A percentile compares a stretch with the other conserved stretches of the same genome.
phyloP scores from a whole-genome alignment of 2,113 vertebrate genomes.

The Microcebus murinus region DNA sequence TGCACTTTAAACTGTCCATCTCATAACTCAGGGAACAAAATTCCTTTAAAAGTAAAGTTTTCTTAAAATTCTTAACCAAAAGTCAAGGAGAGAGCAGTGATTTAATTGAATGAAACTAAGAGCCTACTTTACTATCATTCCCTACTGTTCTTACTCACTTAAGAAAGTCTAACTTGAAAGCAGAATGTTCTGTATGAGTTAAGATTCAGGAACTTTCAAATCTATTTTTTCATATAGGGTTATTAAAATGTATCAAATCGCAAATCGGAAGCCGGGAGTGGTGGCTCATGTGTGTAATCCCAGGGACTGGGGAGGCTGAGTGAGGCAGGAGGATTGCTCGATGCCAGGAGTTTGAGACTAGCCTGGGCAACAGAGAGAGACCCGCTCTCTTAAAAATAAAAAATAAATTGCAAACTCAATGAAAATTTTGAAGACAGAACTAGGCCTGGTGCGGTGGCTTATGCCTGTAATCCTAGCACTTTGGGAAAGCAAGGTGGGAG shows the following conservation, averaged over 20 bases:
- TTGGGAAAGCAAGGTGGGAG: too few species aligned
- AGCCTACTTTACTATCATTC: background rate
- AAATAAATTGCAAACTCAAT: too few species aligned
- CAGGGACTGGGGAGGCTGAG: too few species aligned
- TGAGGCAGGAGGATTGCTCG: too few species aligned
- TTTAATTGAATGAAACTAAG: background rate
- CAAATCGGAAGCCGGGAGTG: background rate
- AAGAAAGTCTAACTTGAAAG: background rate
- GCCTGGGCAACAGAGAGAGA: too few species aligned
- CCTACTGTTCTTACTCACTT: background rate
- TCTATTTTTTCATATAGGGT: background rate
- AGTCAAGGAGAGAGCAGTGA: background rate
- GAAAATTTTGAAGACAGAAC: too few species aligned
- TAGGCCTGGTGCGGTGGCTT: too few species aligned
- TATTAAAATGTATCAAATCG: background rate
- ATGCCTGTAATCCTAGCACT: too few species aligned
- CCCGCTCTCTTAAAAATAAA: too few species aligned
- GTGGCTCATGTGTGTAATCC: too few species aligned
- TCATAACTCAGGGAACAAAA: background rate
- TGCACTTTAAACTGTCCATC: background rate
- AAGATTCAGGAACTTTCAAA: background rate
- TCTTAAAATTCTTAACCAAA: background rate
- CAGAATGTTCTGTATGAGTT: background rate
- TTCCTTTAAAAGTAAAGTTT: background rate
- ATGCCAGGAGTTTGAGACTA: too few species aligned